Conservation (phyloP, 2,113 vertebrate species). For the Ardeotis arabs region DNA sequence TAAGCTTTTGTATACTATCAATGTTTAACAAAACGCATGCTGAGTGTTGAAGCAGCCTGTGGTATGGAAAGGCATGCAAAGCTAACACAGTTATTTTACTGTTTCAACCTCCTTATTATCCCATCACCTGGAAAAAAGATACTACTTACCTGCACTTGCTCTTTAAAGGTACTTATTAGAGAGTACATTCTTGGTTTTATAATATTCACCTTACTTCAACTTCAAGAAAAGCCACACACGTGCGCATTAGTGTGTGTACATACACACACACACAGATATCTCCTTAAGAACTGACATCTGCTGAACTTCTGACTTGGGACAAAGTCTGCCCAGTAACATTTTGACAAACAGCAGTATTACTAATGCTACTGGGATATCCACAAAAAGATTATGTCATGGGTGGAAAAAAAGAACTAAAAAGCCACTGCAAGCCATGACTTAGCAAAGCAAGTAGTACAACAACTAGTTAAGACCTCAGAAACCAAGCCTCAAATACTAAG, state of each 20-base stretch:
- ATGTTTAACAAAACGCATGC: background rate
- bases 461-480: background rate
- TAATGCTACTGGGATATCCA: background rate
- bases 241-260: too few species aligned
- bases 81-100: background rate
- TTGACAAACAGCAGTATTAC: background rate
- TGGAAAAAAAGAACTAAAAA: background rate
- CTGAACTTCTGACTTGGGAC: background rate
- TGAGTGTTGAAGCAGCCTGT: background rate
- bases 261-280: background rate
- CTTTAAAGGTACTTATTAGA: background rate
- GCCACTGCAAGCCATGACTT: background rate
- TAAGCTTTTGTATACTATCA: background rate
- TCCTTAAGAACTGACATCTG: background rate
- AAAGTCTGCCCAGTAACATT: background rate
- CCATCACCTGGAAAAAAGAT: background rate
- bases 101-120: background rate
- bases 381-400: background rate
- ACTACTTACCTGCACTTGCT: conserved; percentile 19
- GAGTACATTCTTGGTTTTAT: background rate
- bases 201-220: background rate
- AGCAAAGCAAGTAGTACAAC: background rate
- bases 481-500: background rate
- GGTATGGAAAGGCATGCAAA: background rate
- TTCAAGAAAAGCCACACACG: background rate